A percentile compares a stretch with the other conserved stretches of the same genome.
Conservation (phyloP, 2,113 vertebrate species). For the Melanocharis versteri region DNA sequence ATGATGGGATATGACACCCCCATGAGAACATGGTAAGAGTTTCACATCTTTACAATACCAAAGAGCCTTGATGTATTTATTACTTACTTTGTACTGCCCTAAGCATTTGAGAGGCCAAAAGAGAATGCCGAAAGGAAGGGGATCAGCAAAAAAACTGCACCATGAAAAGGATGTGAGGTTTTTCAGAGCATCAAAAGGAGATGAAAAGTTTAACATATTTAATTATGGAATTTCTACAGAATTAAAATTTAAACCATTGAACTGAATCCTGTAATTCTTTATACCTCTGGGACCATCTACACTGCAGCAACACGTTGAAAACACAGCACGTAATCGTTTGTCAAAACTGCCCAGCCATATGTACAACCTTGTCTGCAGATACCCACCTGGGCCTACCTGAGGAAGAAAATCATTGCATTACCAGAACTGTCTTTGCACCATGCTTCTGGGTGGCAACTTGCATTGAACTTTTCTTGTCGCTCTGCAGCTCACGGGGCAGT, state of each 20-base stretch:
- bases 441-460: neutral
- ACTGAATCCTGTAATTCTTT: neutral
- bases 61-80: neutral
- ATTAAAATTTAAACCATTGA: neutral
- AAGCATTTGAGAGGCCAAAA: neutral
- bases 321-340: rapidly evolving
- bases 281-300: neutral
- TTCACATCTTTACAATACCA: neutral
- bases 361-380: neutral
- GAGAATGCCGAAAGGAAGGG: neutral
- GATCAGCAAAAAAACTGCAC: neutral
- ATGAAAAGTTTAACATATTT: neutral
- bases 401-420: neutral
- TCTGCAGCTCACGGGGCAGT: rapidly evolving
- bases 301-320: neutral
- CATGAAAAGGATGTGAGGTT: neutral
- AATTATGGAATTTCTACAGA: neutral
- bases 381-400: neutral
- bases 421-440: neutral
- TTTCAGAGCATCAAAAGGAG: neutral
- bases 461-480: neutral
- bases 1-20: neutral
- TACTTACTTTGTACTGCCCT: neutral
- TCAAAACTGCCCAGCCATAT: neutral
- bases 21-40: neutral